Evolutionary conservation across 2,113 vertebrate species (phyloP).

Genomic region (Cynoglossus semilaevis): DNA sequence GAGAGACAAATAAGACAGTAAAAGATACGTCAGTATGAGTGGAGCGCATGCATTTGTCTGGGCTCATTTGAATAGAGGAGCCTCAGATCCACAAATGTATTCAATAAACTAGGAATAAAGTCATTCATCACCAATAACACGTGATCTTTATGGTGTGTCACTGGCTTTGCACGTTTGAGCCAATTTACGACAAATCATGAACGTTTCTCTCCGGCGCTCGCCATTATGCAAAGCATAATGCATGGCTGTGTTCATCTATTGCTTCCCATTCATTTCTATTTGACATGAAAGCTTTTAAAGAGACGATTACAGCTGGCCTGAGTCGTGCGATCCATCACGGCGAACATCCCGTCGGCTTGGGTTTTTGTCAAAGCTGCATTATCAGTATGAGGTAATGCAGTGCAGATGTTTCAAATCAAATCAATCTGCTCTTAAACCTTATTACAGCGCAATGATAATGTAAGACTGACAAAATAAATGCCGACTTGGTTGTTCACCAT

Average conservation of each 20-base stretch:
- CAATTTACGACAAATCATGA: neutral
- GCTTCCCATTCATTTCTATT: constrained; percentile 12
- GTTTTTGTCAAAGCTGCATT: constrained; percentile 31
- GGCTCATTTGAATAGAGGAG: too few relatives aligned
- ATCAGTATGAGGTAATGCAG: constrained; percentile 47
- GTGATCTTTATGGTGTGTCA: neutral
- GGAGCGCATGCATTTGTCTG: too few relatives aligned
- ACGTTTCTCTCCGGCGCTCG: neutral
- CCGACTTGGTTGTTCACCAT: constrained; percentile 18
- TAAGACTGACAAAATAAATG: constrained; percentile 35
- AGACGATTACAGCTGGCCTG: neutral
- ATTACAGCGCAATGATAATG: constrained; percentile 36
- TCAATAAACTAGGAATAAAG: neutral
- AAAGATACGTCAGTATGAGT: too few relatives aligned
- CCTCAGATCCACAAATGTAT: too few relatives aligned
- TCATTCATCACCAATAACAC: neutral
- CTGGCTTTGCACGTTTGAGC: neutral
- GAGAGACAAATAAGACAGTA: too few relatives aligned
- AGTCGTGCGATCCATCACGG: constrained; percentile 17
- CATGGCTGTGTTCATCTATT: neutral
- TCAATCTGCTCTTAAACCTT: constrained; percentile 37
- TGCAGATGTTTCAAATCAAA: constrained; percentile 52
- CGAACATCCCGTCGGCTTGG: constrained; percentile 16
- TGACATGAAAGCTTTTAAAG: neutral
- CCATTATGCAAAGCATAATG: neutral